phyloP scores from a whole-genome alignment of 1,140 invertebrate genomes.

The Solen grandis region DNA sequence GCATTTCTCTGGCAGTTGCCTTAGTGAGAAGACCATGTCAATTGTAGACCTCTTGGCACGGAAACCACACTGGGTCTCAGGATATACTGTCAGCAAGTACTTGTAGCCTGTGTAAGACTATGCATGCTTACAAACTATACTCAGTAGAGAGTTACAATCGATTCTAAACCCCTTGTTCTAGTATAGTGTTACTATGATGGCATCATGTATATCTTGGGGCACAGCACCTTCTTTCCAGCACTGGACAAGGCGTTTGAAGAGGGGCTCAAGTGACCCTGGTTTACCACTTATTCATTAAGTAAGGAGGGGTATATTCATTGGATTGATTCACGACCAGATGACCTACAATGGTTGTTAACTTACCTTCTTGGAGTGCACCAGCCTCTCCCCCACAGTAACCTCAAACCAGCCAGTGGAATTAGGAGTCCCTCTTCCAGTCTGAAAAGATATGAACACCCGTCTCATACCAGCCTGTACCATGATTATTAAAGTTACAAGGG shows the following conservation, averaged over 20 bases:
- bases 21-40: conserved; percentile 61
- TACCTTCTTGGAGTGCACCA: conserved; percentile 75
- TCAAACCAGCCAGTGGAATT: conserved; percentile 68
- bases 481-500: too few species aligned
- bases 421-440: conserved; percentile 68
- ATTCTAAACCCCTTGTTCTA: conserved; percentile 63
- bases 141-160: too few species aligned
- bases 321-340: too few species aligned
- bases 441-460: too few species aligned
- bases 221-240: conserved; percentile 47
- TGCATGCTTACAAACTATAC: conserved; percentile 57
- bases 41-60: conserved; percentile 46
- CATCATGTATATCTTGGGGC: conserved; percentile 55
- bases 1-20: conserved; percentile 64
- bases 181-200: conserved; percentile 58
- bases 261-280: too few species aligned
- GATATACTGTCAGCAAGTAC: conserved; percentile 33
- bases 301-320: too few species aligned
- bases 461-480: too few species aligned
- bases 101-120: conserved; percentile 31
- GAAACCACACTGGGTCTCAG: conserved; percentile 62
- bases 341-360: neutral
- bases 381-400: conserved; percentile 65
- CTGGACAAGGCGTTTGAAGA: too few species aligned
- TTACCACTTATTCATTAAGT: too few species aligned